Base-by-base conservation (phyloP, 2,797 vertebrate genomes). In the Coendou prehensilis region DNA sequence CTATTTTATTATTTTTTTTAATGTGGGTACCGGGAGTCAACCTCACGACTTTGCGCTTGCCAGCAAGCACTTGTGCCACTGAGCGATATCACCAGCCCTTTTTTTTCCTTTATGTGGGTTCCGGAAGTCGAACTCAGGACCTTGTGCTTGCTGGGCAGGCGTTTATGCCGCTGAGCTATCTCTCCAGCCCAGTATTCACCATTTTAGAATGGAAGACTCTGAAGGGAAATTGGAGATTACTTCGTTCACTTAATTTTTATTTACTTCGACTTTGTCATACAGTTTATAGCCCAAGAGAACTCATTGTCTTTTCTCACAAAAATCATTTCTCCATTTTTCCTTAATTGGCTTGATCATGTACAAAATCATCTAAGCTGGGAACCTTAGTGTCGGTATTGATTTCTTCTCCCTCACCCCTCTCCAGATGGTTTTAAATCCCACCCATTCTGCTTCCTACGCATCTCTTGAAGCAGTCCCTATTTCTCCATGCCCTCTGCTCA, bases 211-310 rank as follows among this genome's bases (percentile, higher is more conserved):
- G 28, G 52, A 82, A 87, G 52, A 91, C 47, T 56, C 23, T 64
- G 63, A 64, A 69, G n/a, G 41, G 56, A 79, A 87, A 79, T 83
- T 92, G 79, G 17, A 92, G 76, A 50, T 78, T 37, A 71, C 78
- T 89, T 89, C 78, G 54, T 47, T 14, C 30, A 79, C 20, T 88
- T 94, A 63, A 80, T 92, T 97, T 94, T 92, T 92, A 92, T 92
- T 94, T 83, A 61, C 64, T 94, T 83, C 93, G 67, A 76, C 81
- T 89, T 28, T 87, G 23, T 87, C 37, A 56, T 89, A 10, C 2
- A 57, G 3, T 26, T 82, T 50, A 67, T 87, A 83, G 82, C 69
- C 54, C 83, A 87, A 87, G 30, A 69, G 61, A 88, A 87, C 59
- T 87, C 54, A 64, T n/a, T 67, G 61, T 78, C 69, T 90, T 89